phyloP scores from a whole-genome alignment of 2,888 invertebrate genomes.

The Pseudoips prasinana region DNA sequence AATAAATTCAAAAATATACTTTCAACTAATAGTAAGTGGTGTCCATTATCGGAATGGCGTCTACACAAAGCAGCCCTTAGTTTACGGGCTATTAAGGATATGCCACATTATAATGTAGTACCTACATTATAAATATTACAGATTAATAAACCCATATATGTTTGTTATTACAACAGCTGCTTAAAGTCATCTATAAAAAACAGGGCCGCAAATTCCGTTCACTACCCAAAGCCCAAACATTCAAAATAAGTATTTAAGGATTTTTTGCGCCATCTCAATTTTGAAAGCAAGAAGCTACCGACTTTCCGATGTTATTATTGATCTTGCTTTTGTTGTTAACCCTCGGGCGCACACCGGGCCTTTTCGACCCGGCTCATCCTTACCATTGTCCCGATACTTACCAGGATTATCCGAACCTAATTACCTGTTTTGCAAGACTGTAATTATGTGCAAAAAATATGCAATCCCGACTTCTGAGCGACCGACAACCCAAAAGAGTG shows the following conservation, averaged over 20 bases:
- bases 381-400: constrained; percentile 62
- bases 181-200: constrained; percentile 39
- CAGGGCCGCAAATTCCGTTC: constrained; percentile 34
- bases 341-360: constrained; percentile 62
- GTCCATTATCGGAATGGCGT: too few species aligned
- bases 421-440: constrained; percentile 74
- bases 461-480: constrained; percentile 49
- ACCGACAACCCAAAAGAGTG: constrained; percentile 54
- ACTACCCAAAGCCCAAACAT: constrained; percentile 34
- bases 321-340: constrained; percentile 58
- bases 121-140: constrained; percentile 17
- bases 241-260: constrained; percentile 41
- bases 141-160: constrained; percentile 33
- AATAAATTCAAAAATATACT: too few species aligned
- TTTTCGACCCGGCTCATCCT: constrained; percentile 52
- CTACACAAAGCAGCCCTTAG: too few species aligned
- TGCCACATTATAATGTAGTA: constrained; percentile 17
- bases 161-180: constrained; percentile 48
- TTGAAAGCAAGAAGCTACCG: constrained; percentile 79
- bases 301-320: constrained; percentile 75
- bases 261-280: constrained; percentile 57
- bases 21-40: too few species aligned
- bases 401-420: constrained; percentile 69
- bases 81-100: too few species aligned
- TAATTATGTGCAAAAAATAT: constrained; percentile 62